Evolutionary conservation across 2,113 vertebrate genomes (phyloP).

Genomic region (Istiophorus platypterus): DNA sequence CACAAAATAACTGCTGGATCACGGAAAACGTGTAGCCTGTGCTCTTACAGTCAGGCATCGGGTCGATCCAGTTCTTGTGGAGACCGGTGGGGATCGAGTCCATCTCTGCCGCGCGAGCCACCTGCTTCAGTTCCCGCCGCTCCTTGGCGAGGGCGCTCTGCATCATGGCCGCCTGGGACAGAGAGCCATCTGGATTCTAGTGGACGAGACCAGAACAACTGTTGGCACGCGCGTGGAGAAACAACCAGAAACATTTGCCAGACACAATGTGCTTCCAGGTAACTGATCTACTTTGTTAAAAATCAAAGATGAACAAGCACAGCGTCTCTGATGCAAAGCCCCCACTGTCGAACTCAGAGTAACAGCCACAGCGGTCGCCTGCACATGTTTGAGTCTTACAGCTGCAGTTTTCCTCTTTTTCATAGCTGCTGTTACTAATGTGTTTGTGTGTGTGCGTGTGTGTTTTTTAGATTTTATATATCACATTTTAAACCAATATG

Average conservation of each 20-base stretch:
- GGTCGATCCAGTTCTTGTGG: conserved; percentile 96
- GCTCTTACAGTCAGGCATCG: conserved; percentile 91
- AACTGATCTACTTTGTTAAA: too few species aligned
- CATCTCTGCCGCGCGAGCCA: conserved; percentile 93
- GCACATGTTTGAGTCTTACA: too few species aligned
- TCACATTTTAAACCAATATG: too few species aligned
- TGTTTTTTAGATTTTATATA: too few species aligned
- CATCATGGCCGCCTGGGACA: conserved; percentile 98
- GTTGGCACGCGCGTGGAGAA: neutral
- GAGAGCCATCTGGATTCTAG: conserved; percentile 94
- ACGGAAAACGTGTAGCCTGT: neutral
- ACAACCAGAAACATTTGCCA: neutral
- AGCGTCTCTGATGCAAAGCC: too few species aligned
- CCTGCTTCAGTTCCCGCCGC: conserved; percentile 92
- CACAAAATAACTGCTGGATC: too few species aligned
- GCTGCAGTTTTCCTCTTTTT: too few species aligned
- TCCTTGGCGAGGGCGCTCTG: conserved; percentile 95
- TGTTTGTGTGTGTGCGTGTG: too few species aligned
- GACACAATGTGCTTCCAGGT: neutral
- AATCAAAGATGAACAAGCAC: too few species aligned
- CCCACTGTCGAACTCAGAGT: too few species aligned
- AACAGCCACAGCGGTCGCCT: too few species aligned
- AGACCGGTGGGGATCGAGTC: conserved; percentile 95
- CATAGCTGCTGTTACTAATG: too few species aligned
- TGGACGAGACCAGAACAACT: neutral